Evolutionary conservation across 1,140 invertebrate genomes (phyloP).

Genomic region (Drosophila dunni): DNA sequence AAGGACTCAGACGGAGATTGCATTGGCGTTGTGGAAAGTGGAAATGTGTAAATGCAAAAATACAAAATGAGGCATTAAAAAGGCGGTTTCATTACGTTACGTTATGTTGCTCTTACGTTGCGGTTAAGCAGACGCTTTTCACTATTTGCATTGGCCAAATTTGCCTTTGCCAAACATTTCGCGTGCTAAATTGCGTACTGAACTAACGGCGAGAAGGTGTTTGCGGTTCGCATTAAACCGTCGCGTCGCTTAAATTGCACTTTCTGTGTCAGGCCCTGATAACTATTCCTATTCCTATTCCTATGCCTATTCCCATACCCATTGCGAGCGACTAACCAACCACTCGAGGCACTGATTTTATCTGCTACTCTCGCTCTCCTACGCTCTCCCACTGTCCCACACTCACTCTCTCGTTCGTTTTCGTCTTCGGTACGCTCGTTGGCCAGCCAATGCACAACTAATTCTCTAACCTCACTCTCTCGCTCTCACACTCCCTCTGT

Average conservation of each 20-base stretch:
- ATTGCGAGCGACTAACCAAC: conserved; percentile 1
- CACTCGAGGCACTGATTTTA: conserved; percentile 50
- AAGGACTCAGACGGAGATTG: conserved; percentile 9
- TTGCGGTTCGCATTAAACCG: conserved; percentile 15
- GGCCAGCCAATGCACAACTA: conserved; percentile 69
- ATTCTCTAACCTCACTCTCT: conserved; percentile 40
- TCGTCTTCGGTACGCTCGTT: conserved; percentile 35
- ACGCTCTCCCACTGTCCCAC: conserved; percentile 8
- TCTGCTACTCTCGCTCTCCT: conserved; percentile 40
- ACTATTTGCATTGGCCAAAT: conserved; percentile 19
- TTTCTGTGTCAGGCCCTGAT: conserved; percentile 14
- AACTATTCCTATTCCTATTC: conserved; percentile 7
- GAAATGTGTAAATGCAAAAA: not conserved
- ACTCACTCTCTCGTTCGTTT: conserved; percentile 32
- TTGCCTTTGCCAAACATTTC: conserved; percentile 36
- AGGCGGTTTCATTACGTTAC: conserved; percentile 50
- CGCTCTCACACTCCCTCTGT: no score
- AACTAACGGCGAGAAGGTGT: conserved; percentile 7
- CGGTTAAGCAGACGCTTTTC: conserved; percentile 22
- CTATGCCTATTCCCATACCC: not conserved
- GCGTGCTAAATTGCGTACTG: conserved; percentile 6
- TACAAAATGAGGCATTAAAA: not conserved
- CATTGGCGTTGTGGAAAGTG: not conserved
- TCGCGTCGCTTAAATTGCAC: conserved; percentile 21
- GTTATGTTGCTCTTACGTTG: conserved; percentile 47